A percentile compares a stretch with the other conserved stretches of the same genome.
Evolutionary conservation across 2,888 invertebrate genomes (phyloP).

Genomic region (Synanthedon andrenaeformis): DNA sequence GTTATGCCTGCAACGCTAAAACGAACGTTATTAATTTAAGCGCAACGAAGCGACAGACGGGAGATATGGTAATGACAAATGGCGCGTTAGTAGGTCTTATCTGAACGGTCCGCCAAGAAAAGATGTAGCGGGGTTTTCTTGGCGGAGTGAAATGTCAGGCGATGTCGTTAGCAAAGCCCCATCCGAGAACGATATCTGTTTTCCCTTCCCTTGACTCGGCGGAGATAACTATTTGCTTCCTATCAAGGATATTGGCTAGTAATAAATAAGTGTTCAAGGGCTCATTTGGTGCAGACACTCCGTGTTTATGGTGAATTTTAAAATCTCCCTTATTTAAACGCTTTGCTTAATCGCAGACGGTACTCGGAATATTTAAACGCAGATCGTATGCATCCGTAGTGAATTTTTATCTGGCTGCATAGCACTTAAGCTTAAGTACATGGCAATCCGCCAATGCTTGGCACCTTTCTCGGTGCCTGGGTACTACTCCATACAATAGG

Average conservation of each 20-base stretch:
- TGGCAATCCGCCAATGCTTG: slow-evolving; percentile 38
- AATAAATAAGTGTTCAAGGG: slow-evolving; percentile 17
- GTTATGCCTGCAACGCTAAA: slow-evolving; percentile 1
- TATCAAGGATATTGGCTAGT: slow-evolving; percentile 16
- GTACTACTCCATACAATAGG: slow-evolving; percentile 37
- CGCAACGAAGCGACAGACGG: slow-evolving; percentile 21
- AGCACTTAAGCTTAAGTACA: slow-evolving; percentile 6
- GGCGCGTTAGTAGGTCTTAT: slow-evolving; percentile 36
- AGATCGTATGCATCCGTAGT: background rate
- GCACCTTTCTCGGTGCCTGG: slow-evolving; percentile 24
- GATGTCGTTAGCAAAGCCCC: slow-evolving; percentile 40
- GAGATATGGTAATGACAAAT: slow-evolving; percentile 53
- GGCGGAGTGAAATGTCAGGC: slow-evolving; percentile 36
- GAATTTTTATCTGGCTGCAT: background rate
- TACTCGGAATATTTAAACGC: background rate
- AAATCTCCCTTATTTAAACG: no score
- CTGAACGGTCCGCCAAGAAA: slow-evolving; percentile 33
- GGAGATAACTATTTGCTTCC: slow-evolving; percentile 34
- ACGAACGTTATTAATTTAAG: slow-evolving; percentile 21
- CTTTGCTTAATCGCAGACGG: background rate
- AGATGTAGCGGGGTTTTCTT: slow-evolving; percentile 38
- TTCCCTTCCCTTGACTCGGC: slow-evolving; percentile 22
- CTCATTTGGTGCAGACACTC: slow-evolving; percentile 7
- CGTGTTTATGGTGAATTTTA: background rate
- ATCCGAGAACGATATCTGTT: slow-evolving; percentile 32